Conservation (phyloP, 2,888 invertebrate species). For the Drosophila nr. fundita region DNA sequence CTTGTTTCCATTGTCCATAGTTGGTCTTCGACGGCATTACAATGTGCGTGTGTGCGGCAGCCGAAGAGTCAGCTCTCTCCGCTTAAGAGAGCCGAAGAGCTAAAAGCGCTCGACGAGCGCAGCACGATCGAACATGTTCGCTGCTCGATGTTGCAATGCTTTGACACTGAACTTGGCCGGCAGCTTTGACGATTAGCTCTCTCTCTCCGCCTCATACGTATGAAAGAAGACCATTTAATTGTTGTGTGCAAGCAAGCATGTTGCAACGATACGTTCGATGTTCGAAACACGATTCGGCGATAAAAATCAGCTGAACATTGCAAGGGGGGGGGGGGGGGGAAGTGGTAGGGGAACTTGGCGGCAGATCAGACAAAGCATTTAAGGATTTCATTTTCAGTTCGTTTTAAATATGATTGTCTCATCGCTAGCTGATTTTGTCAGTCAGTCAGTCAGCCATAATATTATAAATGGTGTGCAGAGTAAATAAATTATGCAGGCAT, state of each 20-base stretch:
- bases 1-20: conserved; percentile 75
- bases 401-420: neutral
- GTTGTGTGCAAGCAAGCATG: no score
- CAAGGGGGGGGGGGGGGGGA: neutral
- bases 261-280: no score
- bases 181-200: conserved; percentile 1
- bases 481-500: conserved; percentile 34
- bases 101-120: conserved; percentile 29
- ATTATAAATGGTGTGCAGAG: conserved; percentile 14
- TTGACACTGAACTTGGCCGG: conserved; percentile 72
- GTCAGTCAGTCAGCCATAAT: conserved; percentile 4
- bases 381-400: conserved; percentile 1
- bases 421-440: conserved; percentile 9
- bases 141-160: conserved; percentile 43
- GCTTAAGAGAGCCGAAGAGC: conserved; percentile 45
- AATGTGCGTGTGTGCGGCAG: conserved; percentile 21
- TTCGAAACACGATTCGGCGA: no score
- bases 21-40: conserved; percentile 53
- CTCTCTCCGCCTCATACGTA: no score
- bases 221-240: no score
- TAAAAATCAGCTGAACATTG: neutral
- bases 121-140: conserved; percentile 43
- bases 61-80: conserved; percentile 21
- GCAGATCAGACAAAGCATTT: neutral
- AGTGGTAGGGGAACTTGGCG: neutral